Percentiles rank a stretch among this genome's conserved stretches.
These are phyloP conservation scores for Spisula solida DNA, from an alignment of 2,888 invertebrate genomes.

Conservation along the genomic window DNA sequence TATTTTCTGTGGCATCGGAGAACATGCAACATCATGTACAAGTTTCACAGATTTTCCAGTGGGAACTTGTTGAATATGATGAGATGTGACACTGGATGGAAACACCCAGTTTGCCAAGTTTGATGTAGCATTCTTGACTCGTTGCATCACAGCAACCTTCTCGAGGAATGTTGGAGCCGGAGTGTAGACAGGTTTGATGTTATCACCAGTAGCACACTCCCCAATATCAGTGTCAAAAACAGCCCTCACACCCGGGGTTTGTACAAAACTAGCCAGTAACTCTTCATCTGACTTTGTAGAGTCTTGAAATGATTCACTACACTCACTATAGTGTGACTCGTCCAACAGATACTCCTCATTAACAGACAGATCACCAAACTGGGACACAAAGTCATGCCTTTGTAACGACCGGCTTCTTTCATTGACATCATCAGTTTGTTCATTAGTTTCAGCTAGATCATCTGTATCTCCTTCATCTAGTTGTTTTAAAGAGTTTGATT, in stretches of 20 bases:
- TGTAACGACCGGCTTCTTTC: not conserved
- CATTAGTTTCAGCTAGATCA: not conserved
- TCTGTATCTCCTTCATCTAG: not conserved
- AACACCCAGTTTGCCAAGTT: slow-evolving; percentile 53
- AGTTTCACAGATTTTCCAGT: slow-evolving; percentile 16
- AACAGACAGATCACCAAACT: slow-evolving; percentile 43
- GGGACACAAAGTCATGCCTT: slow-evolving; percentile 31
- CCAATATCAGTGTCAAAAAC: not conserved
- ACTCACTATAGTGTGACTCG: slow-evolving; percentile 39
- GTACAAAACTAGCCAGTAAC: slow-evolving; percentile 47
- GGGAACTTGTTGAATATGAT: slow-evolving; percentile 37
- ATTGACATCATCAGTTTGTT: not conserved
- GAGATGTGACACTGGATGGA: slow-evolving; percentile 8
- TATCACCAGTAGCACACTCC: not conserved
- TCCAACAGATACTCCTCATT: slow-evolving; percentile 49
- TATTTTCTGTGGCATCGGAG: slow-evolving; percentile 28
- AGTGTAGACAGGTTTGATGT: not conserved
- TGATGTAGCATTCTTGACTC: slow-evolving; percentile 48
- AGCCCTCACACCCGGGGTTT: slow-evolving; percentile 34
- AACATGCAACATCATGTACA: slow-evolving; percentile 42
- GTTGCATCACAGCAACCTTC: slow-evolving; percentile 42
- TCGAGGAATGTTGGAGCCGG: slow-evolving; percentile 45
- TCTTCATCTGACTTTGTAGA: slow-evolving; percentile 62
- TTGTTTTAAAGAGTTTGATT: not conserved
- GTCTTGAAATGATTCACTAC: slow-evolving; percentile 47